Evolutionary conservation across 2,888 invertebrate species (phyloP).

Genomic region (Buathra laborator): DNA sequence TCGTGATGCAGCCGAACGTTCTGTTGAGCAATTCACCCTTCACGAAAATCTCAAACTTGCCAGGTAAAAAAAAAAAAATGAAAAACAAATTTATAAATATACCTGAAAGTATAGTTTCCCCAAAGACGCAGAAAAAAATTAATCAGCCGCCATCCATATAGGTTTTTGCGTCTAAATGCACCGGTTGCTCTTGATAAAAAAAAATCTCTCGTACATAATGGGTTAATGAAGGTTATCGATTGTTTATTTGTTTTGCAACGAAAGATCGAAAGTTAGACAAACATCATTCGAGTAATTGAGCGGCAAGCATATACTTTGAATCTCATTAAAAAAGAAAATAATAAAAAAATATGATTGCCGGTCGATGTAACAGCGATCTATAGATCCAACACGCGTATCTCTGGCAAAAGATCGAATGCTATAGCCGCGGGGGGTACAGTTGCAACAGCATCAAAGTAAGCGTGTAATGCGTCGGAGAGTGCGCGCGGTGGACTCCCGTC

Average conservation of each 20-base stretch:
- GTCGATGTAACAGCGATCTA: neutral
- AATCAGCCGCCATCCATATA: no score
- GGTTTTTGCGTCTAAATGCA: no score
- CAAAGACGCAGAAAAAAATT: no score
- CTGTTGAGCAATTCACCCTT: neutral
- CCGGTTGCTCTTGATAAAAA: no score
- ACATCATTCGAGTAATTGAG: neutral
- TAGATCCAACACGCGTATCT: neutral
- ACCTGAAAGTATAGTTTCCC: no score
- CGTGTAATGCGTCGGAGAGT: constrained; percentile 24
- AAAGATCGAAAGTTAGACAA: neutral
- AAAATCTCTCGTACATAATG: no score
- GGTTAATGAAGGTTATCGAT: neutral
- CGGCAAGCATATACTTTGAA: neutral
- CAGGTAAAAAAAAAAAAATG: no score
- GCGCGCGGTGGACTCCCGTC: constrained; percentile 63
- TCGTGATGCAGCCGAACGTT: neutral
- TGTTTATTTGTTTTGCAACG: neutral
- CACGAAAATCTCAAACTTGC: no score
- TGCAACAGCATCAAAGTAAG: constrained; percentile 3
- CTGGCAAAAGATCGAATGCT: neutral
- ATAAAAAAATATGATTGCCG: neutral
- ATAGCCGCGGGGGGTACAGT: neutral
- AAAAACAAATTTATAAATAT: no score
- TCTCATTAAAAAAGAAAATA: neutral